These are phyloP conservation scores for Eristalinus aeneus DNA, from an alignment of 2,888 invertebrate species.

Conservation along the genomic window DNA sequence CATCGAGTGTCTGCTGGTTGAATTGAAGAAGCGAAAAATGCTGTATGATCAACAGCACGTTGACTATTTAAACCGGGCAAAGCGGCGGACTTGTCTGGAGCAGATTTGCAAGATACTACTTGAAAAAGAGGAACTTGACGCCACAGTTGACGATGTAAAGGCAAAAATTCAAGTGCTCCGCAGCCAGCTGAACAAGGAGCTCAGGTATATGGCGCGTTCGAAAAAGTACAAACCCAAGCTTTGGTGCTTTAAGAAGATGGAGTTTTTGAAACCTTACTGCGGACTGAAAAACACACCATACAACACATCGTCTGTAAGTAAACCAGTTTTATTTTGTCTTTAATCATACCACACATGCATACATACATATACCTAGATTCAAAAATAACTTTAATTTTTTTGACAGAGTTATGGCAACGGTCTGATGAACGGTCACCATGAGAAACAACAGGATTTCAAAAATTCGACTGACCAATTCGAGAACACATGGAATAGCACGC, in stretches of 20 bases:
- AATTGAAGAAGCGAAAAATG: constrained; percentile 43
- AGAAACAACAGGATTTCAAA: neutral
- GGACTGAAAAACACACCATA: constrained; percentile 17
- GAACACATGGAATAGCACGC: constrained; percentile 45
- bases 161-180: constrained; percentile 55
- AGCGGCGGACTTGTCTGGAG: constrained; percentile 32
- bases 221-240: constrained; percentile 60
- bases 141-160: constrained; percentile 34
- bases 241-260: constrained; percentile 66
- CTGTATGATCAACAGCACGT: constrained; percentile 42
- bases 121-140: constrained; percentile 44
- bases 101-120: constrained; percentile 31
- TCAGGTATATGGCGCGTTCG: constrained; percentile 40
- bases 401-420: neutral
- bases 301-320: constrained; percentile 21
- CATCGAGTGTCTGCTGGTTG: constrained; percentile 43
- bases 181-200: constrained; percentile 55
- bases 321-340: neutral
- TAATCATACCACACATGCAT: neutral
- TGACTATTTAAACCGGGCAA: constrained; percentile 51
- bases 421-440: neutral
- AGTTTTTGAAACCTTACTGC: constrained; percentile 48
- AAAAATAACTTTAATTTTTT: neutral
- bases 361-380: neutral
- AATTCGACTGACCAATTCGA: constrained; percentile 23